Evolutionary conservation across 2,888 invertebrate genomes (phyloP).

Genomic region (Agrotis ipsilon): DNA sequence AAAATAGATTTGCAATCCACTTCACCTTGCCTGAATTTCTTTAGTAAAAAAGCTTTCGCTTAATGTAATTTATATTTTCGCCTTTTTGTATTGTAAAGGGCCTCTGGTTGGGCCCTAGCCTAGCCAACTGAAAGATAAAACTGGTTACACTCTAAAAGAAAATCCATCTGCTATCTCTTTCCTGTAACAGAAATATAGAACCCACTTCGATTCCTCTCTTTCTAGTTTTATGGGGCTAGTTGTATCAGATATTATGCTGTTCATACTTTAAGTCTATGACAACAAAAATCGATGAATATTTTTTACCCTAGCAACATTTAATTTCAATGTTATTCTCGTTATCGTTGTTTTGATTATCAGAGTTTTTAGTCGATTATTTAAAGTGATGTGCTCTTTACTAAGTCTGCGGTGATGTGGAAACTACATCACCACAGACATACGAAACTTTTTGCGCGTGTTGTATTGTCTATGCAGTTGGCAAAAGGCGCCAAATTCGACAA

Average conservation of each 20-base stretch:
- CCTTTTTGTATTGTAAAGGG: neutral
- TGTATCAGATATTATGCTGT: no score
- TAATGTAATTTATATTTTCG: neutral
- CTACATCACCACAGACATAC: no score
- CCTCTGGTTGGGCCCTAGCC: no score
- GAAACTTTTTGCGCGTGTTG: neutral
- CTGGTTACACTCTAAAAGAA: no score
- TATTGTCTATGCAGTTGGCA: neutral
- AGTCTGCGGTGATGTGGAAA: neutral
- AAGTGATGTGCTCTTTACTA: no score
- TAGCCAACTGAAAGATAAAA: no score
- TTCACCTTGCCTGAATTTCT: neutral
- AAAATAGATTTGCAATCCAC: no score
- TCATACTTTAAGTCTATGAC: no score
- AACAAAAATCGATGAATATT: neutral
- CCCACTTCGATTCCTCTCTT: no score
- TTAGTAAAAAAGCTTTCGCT: constrained; percentile 14
- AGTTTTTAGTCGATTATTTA: neutral
- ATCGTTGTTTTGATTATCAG: neutral
- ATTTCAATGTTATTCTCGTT: neutral
- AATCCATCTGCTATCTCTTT: no score
- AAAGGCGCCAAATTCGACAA: constrained; percentile 2
- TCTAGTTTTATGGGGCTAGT: no score
- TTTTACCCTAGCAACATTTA: neutral
- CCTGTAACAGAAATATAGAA: no score